Percentiles rank a stretch among this genome's conserved stretches.
These are phyloP conservation scores for Drosophila falleni DNA, from an alignment of 2,888 invertebrate species.

Conservation along the genomic window DNA sequence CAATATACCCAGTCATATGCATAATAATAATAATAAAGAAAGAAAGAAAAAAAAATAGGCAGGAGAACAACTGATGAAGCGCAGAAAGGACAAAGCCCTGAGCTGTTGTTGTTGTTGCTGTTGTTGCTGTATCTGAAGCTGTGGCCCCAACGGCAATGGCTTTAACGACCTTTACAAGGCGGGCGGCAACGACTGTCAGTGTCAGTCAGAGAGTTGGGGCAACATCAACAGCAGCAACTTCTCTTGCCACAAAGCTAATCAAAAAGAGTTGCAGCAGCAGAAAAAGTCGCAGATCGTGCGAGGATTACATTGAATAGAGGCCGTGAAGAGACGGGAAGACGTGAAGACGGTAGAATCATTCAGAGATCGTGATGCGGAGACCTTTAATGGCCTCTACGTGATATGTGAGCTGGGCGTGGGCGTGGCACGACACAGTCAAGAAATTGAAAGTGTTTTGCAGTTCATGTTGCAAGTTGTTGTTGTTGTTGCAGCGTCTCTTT, in stretches of 20 bases:
- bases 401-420: conserved; percentile 57
- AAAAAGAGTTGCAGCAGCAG: conserved; percentile 33
- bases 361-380: conserved; percentile 72
- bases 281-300: conserved; percentile 65
- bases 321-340: conserved; percentile 76
- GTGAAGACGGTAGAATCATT: conserved; percentile 48
- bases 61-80: conserved; percentile 49
- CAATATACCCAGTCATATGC: background rate
- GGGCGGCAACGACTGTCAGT: conserved; percentile 46
- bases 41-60: background rate
- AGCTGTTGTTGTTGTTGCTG: conserved; percentile 8
- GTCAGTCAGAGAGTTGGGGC: conserved; percentile 34
- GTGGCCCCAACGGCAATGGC: conserved; percentile 49
- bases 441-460: conserved; percentile 70
- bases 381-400: conserved; percentile 83
- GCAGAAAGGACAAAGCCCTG: conserved; percentile 65
- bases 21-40: conserved; percentile 39
- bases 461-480: conserved; percentile 29
- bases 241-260: conserved; percentile 54
- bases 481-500: conserved; percentile 47
- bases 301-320: conserved; percentile 72
- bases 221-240: conserved; percentile 2
- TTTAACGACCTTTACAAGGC: conserved; percentile 79
- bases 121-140: background rate
- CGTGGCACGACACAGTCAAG: conserved; percentile 51